A percentile compares a stretch with the other conserved stretches of the same genome.
Conservation (phyloP, 2,113 vertebrate species). For the Colius striatus region DNA sequence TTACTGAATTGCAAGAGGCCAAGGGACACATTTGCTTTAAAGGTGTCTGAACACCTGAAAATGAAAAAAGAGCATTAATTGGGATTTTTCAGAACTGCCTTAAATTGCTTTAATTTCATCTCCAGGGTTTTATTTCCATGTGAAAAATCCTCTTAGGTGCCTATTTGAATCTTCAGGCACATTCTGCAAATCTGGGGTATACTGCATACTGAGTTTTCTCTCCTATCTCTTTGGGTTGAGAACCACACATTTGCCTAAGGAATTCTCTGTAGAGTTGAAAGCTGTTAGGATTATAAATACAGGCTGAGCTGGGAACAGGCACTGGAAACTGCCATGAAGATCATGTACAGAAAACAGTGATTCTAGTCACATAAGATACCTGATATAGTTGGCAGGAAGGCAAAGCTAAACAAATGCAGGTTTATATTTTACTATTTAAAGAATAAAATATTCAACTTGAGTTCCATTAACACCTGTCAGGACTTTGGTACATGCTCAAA, state of each 20-base stretch:
- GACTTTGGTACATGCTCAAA: constrained; percentile 58
- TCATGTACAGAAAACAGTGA: constrained; percentile 63
- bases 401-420: constrained; percentile 67
- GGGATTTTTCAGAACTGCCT: not conserved
- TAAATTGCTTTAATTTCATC: not conserved
- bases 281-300: constrained; percentile 47
- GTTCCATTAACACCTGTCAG: constrained; percentile 71
- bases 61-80: not conserved
- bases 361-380: constrained; percentile 66
- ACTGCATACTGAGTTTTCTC: constrained; percentile 5
- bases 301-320: constrained; percentile 37
- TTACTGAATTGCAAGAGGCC: not conserved
- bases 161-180: not conserved
- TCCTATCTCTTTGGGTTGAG: constrained; percentile 22
- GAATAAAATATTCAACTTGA: constrained; percentile 67
- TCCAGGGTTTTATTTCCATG: not conserved
- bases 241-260: constrained; percentile 7
- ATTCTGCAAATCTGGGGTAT: not conserved
- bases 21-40: not conserved
- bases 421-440: constrained; percentile 71
- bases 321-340: constrained; percentile 59
- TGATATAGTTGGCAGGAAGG: constrained; percentile 55
- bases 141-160: constrained; percentile 1
- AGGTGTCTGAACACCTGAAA: not conserved
- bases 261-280: constrained; percentile 37